These are phyloP conservation scores for Sebastes matsubarae DNA, from an alignment of 2,797 vertebrate species.

Conservation along the genomic window DNA sequence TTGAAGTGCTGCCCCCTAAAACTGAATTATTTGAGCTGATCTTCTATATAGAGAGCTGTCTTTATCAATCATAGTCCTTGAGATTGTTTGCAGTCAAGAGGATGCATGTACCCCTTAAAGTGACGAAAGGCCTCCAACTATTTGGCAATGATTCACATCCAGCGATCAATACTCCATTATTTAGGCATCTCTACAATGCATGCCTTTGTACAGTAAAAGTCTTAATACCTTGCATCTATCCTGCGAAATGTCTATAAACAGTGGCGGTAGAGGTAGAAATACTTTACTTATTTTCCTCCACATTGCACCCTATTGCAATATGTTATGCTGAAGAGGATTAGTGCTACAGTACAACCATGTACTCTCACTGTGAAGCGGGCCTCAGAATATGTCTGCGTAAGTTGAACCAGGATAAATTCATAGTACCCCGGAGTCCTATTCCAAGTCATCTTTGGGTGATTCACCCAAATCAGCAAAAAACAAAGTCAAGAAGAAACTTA, in stretches of 20 bases:
- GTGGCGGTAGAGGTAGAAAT: neutral
- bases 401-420: neutral
- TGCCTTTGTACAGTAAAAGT: neutral
- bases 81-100: conserved; percentile 37
- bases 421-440: neutral
- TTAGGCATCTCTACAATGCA: neutral
- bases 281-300: neutral
- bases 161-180: conserved; percentile 21
- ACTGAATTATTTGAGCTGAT: conserved; percentile 54
- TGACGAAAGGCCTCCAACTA: conserved; percentile 18
- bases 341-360: neutral
- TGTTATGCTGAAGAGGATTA: neutral
- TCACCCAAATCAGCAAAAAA: neutral
- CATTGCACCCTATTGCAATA: neutral
- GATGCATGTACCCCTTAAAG: conserved; percentile 11
- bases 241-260: neutral
- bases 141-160: conserved; percentile 17
- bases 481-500: neutral
- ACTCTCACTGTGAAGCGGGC: neutral
- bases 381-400: neutral
- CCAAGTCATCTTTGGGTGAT: neutral
- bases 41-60: conserved; percentile 28
- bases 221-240: neutral
- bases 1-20: conserved; percentile 55
- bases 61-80: conserved; percentile 48